Percentiles rank a stretch among this genome's conserved stretches.
phyloP scores from a whole-genome alignment of 2,113 vertebrate species.

The Dromiciops gliroides region DNA sequence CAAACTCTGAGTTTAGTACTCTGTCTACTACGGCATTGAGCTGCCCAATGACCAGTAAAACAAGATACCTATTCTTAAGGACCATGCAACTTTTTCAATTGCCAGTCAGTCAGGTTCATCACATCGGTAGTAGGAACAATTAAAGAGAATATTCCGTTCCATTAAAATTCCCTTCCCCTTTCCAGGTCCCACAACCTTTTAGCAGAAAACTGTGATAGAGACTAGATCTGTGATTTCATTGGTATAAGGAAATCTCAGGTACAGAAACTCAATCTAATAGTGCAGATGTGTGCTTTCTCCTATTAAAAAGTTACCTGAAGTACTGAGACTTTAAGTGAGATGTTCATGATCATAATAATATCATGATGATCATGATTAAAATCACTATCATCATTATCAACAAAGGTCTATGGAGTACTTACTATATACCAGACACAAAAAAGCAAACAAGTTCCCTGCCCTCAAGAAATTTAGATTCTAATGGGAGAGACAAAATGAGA shows the following conservation, averaged over 20 bases:
- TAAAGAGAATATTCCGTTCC: neutral
- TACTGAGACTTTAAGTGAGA: neutral
- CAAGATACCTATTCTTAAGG: neutral
- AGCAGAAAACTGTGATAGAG: neutral
- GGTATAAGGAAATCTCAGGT: neutral
- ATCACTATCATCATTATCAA: neutral
- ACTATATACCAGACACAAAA: neutral
- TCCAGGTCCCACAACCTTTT: neutral
- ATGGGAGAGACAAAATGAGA: neutral
- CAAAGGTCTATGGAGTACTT: neutral
- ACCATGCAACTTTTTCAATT: neutral
- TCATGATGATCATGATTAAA: neutral
- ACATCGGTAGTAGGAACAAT: neutral
- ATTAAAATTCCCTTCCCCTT: neutral
- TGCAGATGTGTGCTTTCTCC: too few relatives aligned
- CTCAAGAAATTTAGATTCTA: neutral
- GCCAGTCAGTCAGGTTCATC: neutral
- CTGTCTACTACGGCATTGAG: neutral
- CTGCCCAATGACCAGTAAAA: neutral
- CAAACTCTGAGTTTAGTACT: neutral
- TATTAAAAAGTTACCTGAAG: neutral
- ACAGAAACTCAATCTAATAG: neutral
- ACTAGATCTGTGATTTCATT: neutral
- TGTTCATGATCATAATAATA: neutral
- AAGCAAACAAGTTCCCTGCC: neutral